Conservation (phyloP, 2,797 vertebrate genomes). For the Megalops cyprinoides region DNA sequence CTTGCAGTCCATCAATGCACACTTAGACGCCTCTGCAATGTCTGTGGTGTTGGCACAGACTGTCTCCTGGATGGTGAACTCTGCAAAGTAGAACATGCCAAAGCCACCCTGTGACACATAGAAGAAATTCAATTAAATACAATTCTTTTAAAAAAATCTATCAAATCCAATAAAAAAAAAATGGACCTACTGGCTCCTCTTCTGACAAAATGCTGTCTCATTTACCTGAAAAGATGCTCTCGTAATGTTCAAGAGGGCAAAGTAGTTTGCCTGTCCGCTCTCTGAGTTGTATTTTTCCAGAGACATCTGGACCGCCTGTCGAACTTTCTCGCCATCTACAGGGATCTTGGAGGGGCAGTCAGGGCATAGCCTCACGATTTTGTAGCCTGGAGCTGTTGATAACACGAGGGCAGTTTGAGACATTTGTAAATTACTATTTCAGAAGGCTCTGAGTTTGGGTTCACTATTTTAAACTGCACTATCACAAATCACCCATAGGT, state of each 20-base stretch:
- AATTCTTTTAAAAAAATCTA: no score
- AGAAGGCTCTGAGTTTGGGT: no score
- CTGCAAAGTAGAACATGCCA: slow-evolving; percentile 33
- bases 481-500: no score
- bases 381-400: slow-evolving; percentile 54
- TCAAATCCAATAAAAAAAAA: no score
- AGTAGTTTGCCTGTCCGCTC: slow-evolving; percentile 57
- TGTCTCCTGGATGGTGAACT: slow-evolving; percentile 41
- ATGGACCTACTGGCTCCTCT: no score
- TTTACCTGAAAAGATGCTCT: slow-evolving; percentile 54
- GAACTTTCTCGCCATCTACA: slow-evolving; percentile 16
- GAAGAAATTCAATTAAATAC: not conserved
- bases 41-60: slow-evolving; percentile 9
- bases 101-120: slow-evolving; percentile 39
- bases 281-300: slow-evolving; percentile 71
- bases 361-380: slow-evolving; percentile 35
- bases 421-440: no score
- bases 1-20: slow-evolving; percentile 16
- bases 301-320: slow-evolving; percentile 47
- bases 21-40: not conserved
- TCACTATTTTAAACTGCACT: no score
- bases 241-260: slow-evolving; percentile 57
- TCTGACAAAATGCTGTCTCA: no score
- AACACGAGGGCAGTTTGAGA: slow-evolving; percentile 17
- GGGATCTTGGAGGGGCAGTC: slow-evolving; percentile 49